Conservation (phyloP, 2,113 vertebrate species). For the Rhabdornis inornatus region DNA sequence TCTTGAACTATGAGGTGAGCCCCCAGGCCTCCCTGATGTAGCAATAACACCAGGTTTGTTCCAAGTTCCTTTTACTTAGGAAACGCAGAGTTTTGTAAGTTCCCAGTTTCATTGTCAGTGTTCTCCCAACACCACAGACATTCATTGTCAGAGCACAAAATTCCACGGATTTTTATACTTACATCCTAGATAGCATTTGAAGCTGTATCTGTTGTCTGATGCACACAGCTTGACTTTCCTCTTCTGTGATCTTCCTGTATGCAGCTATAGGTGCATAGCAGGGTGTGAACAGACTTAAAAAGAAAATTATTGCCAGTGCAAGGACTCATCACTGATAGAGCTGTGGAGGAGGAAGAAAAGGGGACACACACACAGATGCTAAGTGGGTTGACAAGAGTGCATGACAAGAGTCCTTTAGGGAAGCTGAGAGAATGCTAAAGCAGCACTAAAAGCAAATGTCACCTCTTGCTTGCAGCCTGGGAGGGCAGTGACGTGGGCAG, state of each 20-base stretch:
- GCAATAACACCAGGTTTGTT: not conserved
- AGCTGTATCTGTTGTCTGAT: rapidly evolving
- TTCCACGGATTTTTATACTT: not conserved
- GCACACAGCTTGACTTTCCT: not conserved
- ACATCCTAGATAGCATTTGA: not conserved
- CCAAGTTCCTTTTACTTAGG: not conserved
- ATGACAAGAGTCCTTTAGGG: too few species aligned
- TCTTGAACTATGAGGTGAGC: not conserved
- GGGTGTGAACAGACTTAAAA: not conserved
- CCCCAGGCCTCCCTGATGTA: not conserved
- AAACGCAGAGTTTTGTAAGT: not conserved
- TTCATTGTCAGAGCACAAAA: not conserved
- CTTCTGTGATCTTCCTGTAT: not conserved
- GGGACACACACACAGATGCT: not conserved
- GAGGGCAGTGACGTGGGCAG: rapidly evolving
- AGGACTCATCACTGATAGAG: not conserved
- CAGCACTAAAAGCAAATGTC: not conserved
- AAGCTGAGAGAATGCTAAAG: not conserved
- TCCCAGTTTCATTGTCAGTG: not conserved
- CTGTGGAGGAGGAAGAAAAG: not conserved
- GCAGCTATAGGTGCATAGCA: not conserved
- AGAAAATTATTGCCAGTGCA: not conserved
- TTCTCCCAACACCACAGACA: not conserved
- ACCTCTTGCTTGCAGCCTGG: not conserved
- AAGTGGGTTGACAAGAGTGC: not conserved